Evolutionary conservation across 2,113 vertebrate genomes (phyloP).

Genomic region (Danio rerio): GRCz12tu NC_133192.1:16828501-16829000

Average conservation of each 20-base stretch:
- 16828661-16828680: conserved; percentile 73
- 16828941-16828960: conserved; percentile 60
- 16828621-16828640: conserved; percentile 74
- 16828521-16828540: conserved; percentile 62
- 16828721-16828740: conserved; percentile 75
- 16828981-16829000: background rate
- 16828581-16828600: conserved; percentile 65
- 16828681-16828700: conserved; percentile 75
- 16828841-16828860: conserved; percentile 73
- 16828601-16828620: conserved; percentile 72
- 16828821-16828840: conserved; percentile 73
- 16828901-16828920: conserved; percentile 64
- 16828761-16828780: conserved; percentile 72
- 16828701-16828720: conserved; percentile 72
- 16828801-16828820: conserved; percentile 75
- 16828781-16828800: conserved; percentile 77
- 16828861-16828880: conserved; percentile 70
- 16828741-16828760: conserved; percentile 72
- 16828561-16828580: conserved; percentile 68
- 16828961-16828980: conserved; percentile 21
- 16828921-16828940: conserved; percentile 54
- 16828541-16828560: conserved; percentile 73
- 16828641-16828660: conserved; percentile 73
- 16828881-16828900: conserved; percentile 75
- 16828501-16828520: conserved; percentile 52